phyloP scores from a whole-genome alignment of 2,113 vertebrate species.

The Thunnus maccoyii region DNA sequence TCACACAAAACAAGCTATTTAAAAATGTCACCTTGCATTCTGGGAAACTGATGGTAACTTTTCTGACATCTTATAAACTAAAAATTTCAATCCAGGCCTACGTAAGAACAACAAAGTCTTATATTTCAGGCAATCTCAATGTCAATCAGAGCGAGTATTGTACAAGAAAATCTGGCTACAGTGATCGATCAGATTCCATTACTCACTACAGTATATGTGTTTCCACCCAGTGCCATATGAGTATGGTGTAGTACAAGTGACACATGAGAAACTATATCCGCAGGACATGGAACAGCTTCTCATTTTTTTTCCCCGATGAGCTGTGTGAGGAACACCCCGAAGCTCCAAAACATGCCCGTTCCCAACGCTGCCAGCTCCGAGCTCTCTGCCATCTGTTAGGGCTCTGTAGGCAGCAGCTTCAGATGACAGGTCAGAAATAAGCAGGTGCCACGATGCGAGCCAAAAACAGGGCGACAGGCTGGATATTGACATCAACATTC shows the following conservation, averaged over 20 bases:
- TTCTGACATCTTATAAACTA: too few species aligned
- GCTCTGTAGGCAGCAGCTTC: conserved; percentile 58
- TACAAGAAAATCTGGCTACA: too few species aligned
- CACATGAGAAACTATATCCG: conserved; percentile 4
- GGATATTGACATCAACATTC: conserved; percentile 18
- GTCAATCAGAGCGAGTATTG: too few species aligned
- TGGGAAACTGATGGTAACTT: too few species aligned
- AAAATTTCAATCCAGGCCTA: too few species aligned
- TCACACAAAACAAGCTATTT: too few species aligned
- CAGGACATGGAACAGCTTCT: not conserved
- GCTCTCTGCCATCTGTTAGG: conserved; percentile 66
- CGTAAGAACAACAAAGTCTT: too few species aligned
- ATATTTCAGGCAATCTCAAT: too few species aligned
- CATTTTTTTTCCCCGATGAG: not conserved
- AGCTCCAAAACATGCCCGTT: conserved; percentile 51
- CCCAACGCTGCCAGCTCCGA: conserved; percentile 33
- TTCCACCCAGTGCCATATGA: too few species aligned
- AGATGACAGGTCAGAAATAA: conserved; percentile 59
- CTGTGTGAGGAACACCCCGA: conserved; percentile 40
- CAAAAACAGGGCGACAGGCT: conserved; percentile 25
- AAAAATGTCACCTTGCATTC: too few species aligned
- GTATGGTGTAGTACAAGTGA: not conserved
- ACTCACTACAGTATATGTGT: too few species aligned
- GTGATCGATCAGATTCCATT: too few species aligned
- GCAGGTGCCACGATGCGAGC: conserved; percentile 53